Base-by-base conservation (phyloP, 2,113 vertebrate species). In the Mustela nigripes region DNA sequence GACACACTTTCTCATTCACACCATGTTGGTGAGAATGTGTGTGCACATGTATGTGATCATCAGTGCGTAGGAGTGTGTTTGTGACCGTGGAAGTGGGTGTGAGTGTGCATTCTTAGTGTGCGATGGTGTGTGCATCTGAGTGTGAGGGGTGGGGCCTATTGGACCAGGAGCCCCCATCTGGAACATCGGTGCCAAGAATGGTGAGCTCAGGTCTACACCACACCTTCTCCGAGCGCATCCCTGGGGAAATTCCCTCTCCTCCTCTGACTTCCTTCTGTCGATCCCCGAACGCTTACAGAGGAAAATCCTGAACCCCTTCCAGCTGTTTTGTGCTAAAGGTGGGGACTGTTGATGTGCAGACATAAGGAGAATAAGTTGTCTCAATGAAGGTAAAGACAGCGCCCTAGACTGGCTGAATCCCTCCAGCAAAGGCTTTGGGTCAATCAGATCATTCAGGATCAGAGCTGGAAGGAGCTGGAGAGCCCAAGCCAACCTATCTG, bases 181-280 rank as follows among this genome's bases (percentile, higher is more conserved):
- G 96, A 97, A 96, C 95, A 96, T 85, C 95, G 94, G 85, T 89
- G 97, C 97, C 95, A 96, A 92, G 97, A 96, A 96, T 60, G 95
- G 93, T 73, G 96, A 98, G 91, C 67, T 91, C 88, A 58, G 87
- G 84, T 96, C 96, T 96, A 95, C 98, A 98, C 97, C 97, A 96
- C 94, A 98, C 78, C 97, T 95, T 97, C 90, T 97, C 86, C 58
- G 96, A 97, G 98, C 97, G 98, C 94, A 91, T 95, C 83, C 91
- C 97, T 89, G 2, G 60, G 42, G 89, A 97, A 95, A 95, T 95
- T 93, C 96, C 97, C 31, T 67, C n/a, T 42, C 71, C 58, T 11
- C 36, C 36, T n/a, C 28, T 60, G 24, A 2, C 48, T 22, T 1
- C 87, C 6, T 31, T 28, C 63, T 22, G 14, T 15, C 42, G 15